A percentile compares a stretch with the other conserved stretches of the same genome.
Evolutionary conservation across 1,140 invertebrate species (phyloP).

Genomic region (Megalonaias nervosa): DNA sequence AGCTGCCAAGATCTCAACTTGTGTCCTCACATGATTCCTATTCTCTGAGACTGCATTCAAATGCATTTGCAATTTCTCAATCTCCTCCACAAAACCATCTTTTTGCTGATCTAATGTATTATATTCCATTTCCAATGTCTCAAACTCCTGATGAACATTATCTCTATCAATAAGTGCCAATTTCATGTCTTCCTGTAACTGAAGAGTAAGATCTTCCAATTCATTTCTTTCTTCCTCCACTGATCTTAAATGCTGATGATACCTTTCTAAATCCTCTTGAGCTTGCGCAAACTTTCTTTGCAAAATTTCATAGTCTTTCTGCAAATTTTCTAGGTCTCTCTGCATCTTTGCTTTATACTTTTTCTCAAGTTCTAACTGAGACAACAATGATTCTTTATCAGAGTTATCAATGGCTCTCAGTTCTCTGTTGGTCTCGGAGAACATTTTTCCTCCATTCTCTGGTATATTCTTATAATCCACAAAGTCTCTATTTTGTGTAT

Average conservation of each 20-base stretch:
- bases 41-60: slow-evolving; percentile 21
- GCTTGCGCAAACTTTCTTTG: slow-evolving; percentile 15
- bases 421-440: no score
- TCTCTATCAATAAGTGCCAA: slow-evolving; percentile 1
- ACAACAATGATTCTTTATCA: not conserved
- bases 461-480: no score
- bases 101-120: not conserved
- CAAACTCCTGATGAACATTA: slow-evolving; percentile 1
- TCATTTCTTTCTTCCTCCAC: not conserved
- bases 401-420: no score
- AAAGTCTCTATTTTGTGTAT: no score
- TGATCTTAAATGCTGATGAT: not conserved
- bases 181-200: not conserved
- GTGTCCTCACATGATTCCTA: slow-evolving; percentile 24
- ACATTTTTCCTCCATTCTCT: no score
- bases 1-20: slow-evolving; percentile 33
- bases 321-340: slow-evolving; percentile 19
- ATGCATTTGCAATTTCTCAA: not conserved
- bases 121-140: not conserved
- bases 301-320: not conserved
- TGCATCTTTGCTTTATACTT: slow-evolving; percentile 31
- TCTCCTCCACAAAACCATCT: slow-evolving; percentile 11
- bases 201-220: not conserved
- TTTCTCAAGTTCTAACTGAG: slow-evolving; percentile 27
- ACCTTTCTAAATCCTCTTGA: not conserved